phyloP scores from a whole-genome alignment of 1,140 invertebrate species.

The Onthophagus taurus region DNA sequence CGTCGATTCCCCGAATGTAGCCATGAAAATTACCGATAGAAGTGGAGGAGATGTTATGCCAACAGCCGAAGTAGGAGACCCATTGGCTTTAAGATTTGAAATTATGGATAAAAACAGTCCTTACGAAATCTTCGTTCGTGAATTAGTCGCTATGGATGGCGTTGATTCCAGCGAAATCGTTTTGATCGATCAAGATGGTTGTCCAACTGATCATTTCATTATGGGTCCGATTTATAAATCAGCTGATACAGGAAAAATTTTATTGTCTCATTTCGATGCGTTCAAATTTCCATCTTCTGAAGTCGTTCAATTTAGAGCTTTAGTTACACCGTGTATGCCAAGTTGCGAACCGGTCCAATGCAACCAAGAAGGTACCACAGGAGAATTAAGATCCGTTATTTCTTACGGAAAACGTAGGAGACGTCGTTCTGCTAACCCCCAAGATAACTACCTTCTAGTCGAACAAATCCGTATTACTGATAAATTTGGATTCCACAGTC shows the following conservation, averaged over 20 bases:
- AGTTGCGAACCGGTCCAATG: constrained; percentile 84
- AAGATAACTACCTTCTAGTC: constrained; percentile 72
- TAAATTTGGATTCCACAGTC: constrained; percentile 73
- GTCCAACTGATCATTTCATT: constrained; percentile 85
- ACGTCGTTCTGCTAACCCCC: constrained; percentile 39
- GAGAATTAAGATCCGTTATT: constrained; percentile 67
- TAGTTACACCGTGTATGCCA: constrained; percentile 89
- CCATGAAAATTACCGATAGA: constrained; percentile 87
- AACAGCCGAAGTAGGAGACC: constrained; percentile 82
- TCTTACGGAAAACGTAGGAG: constrained; percentile 71
- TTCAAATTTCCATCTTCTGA: constrained; percentile 94
- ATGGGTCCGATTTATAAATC: constrained; percentile 86
- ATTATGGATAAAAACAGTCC: constrained; percentile 85
- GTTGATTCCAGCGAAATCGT: constrained; percentile 86
- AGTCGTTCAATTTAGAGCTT: constrained; percentile 85
- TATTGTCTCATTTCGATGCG: constrained; percentile 88
- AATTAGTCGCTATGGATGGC: constrained; percentile 89
- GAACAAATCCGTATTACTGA: constrained; percentile 88
- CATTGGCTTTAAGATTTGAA: constrained; percentile 81
- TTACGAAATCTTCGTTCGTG: constrained; percentile 90
- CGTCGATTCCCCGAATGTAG: constrained; percentile 86
- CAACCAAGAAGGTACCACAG: constrained; percentile 63
- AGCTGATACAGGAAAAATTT: constrained; percentile 61
- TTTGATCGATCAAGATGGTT: constrained; percentile 83
- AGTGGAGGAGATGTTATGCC: constrained; percentile 68